These are phyloP conservation scores for Cyclopterus lumpus DNA, from an alignment of 2,797 vertebrate species.

Conservation along the genomic window DNA sequence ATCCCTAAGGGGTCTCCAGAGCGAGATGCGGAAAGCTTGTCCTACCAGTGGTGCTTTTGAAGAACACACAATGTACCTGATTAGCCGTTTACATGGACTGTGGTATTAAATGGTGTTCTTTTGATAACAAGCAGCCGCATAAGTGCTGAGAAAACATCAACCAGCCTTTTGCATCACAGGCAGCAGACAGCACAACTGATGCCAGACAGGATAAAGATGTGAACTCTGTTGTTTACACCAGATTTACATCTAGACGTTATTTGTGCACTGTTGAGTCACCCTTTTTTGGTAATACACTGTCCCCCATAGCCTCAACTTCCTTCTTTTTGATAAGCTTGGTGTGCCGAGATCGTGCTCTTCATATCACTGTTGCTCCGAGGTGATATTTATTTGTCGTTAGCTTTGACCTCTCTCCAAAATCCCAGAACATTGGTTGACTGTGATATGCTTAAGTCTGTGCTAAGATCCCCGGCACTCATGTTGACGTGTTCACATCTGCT, in stretches of 20 bases:
- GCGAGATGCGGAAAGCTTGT: conserved; percentile 21
- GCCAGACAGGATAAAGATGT: conserved; percentile 32
- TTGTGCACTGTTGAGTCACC: conserved; percentile 32
- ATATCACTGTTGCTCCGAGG: not conserved
- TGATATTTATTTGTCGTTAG: conserved; percentile 10
- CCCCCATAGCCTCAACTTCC: conserved; percentile 17
- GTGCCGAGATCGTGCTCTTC: conserved; percentile 1
- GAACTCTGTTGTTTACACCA: conserved; percentile 40
- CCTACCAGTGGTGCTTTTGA: conserved; percentile 48
- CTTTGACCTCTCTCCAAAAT: conserved; percentile 8
- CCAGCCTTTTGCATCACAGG: conserved; percentile 19
- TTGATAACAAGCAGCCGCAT: conserved; percentile 24
- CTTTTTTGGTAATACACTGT: conserved; percentile 11
- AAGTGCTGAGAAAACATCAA: conserved; percentile 35
- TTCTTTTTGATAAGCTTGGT: conserved; percentile 23
- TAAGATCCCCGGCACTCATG: conserved; percentile 1
- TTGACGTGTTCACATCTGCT: conserved; percentile 32
- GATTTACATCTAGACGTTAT: conserved; percentile 19
- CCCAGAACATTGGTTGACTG: not conserved
- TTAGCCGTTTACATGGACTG: not conserved
- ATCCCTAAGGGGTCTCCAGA: conserved; percentile 10
- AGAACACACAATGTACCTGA: conserved; percentile 9
- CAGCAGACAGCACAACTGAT: conserved; percentile 28
- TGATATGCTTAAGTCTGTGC: not conserved
- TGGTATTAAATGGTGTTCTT: conserved; percentile 29